Conservation (phyloP, 2,888 invertebrate species). For the Abrostola tripartita region DNA sequence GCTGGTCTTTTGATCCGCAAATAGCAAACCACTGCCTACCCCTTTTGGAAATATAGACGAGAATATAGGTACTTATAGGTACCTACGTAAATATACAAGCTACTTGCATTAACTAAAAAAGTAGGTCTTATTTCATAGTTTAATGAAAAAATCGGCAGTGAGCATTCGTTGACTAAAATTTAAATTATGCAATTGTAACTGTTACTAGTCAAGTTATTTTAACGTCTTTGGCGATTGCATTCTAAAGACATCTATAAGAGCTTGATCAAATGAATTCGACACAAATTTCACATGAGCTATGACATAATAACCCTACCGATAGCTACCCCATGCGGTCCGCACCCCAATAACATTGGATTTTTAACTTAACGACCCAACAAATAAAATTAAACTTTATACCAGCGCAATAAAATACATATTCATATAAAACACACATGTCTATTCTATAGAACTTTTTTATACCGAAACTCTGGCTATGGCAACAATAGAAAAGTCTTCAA, state of each 20-base stretch:
- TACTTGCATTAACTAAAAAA: too few relatives aligned
- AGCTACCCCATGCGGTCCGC: constrained; percentile 61
- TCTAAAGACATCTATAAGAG: constrained; percentile 45
- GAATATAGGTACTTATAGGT: too few relatives aligned
- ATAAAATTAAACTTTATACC: constrained; percentile 68
- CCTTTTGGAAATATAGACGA: too few relatives aligned
- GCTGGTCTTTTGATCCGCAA: too few relatives aligned
- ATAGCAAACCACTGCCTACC: too few relatives aligned
- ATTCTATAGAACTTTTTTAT: constrained; percentile 66
- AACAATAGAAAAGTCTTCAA: constrained; percentile 79
- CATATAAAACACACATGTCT: constrained; percentile 56
- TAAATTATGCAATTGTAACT: too few relatives aligned
- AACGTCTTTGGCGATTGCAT: neutral
- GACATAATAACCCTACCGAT: constrained; percentile 74
- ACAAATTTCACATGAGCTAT: constrained; percentile 64
- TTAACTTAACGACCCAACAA: constrained; percentile 53
- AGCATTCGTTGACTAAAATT: too few relatives aligned
- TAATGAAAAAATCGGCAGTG: too few relatives aligned
- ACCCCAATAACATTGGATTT: constrained; percentile 54
- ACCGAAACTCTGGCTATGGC: constrained; percentile 76
- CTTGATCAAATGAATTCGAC: constrained; percentile 53
- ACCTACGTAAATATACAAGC: too few relatives aligned
- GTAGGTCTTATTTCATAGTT: too few relatives aligned
- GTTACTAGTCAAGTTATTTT: neutral
- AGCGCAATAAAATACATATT: constrained; percentile 62